Evolutionary conservation across 2,113 vertebrate genomes (phyloP), one percentile per base, ranked within the genome.

Genomic region (Atrichornis clamosus): DNA sequence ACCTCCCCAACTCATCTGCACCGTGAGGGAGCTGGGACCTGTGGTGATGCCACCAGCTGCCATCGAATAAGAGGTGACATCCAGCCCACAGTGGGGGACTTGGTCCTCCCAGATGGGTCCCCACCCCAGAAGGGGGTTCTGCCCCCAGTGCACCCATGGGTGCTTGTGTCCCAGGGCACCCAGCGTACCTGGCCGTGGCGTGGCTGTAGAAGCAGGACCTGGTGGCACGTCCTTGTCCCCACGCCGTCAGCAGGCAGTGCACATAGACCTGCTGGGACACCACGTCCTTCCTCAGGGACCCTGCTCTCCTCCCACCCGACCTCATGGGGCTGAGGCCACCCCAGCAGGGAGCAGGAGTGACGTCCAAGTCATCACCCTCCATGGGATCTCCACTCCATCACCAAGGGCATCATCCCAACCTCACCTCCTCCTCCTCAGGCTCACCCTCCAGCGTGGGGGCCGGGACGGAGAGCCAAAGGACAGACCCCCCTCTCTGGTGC

Each of bases 171-270:
- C 16, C 18, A 7, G 1, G 10, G 27, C n/a, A 26, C 24, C 1
- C 21, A 28, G 52, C 11, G 6, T n/a, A 97, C 97, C 95, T 95
- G 91, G 77, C 89, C 0, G 24, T 60, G 63, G 55, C 11, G 8
- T 60, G 69, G 33, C 84, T 95, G 90, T 95, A 97, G 83, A 87
- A 93, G 82, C 96, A 97, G 70, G 80, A 78, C 49, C 77, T 95
- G 47, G 63, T 37, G 8, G 53, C 16, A 0, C 0, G 30, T 17
- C 64, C 32, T 24, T 2, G 9, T 39, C 67, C 79, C 94, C 74
- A 13, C 0, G 47, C 94, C 1, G 7, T 24, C 73, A 97, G 42
- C 67, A 95, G 83, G 68, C 96, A 96, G 77, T 92, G 96, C 60
- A 97, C 32, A 0, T 89, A 97, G 63, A 97, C 52, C 96, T 97